Percentiles rank a stretch among this genome's conserved stretches.
These are phyloP conservation scores for Argynnis bischoffii DNA, from an alignment of 2,888 invertebrate genomes.

Conservation along the genomic window DNA sequence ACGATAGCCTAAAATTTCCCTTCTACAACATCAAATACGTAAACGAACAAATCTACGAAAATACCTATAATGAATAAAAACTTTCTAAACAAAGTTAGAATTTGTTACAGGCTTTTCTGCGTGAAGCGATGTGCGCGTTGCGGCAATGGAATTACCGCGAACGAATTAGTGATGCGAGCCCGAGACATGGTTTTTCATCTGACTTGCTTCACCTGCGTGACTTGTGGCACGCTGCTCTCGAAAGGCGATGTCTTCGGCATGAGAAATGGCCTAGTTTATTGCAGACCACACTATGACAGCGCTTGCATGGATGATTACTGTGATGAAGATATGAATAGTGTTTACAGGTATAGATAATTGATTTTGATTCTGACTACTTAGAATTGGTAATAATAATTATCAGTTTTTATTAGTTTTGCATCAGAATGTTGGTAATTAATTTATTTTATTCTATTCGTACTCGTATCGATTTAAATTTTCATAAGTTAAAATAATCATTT, in stretches of 20 bases:
- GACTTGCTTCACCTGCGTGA: slow-evolving; percentile 93
- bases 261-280: slow-evolving; percentile 90
- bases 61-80: neutral
- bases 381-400: too few relatives aligned
- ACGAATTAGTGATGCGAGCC: slow-evolving; percentile 95
- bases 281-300: slow-evolving; percentile 82
- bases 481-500: too few relatives aligned
- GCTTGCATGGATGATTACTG: slow-evolving; percentile 85
- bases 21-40: too few relatives aligned
- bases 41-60: too few relatives aligned
- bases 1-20: too few relatives aligned
- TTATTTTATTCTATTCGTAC: too few relatives aligned
- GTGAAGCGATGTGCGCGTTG: slow-evolving; percentile 93
- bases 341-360: slow-evolving; percentile 60
- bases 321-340: slow-evolving; percentile 81
- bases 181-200: slow-evolving; percentile 94
- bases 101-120: slow-evolving; percentile 90
- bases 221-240: slow-evolving; percentile 90
- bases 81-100: slow-evolving; percentile 25
- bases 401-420: too few relatives aligned
- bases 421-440: too few relatives aligned
- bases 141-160: slow-evolving; percentile 91
- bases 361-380: neutral
- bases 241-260: slow-evolving; percentile 97
- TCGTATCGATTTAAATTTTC: too few relatives aligned